Evolutionary conservation across 2,113 vertebrate genomes (phyloP), one percentile per base, ranked within the genome.

Genomic region (Pelecanus crispus): DNA sequence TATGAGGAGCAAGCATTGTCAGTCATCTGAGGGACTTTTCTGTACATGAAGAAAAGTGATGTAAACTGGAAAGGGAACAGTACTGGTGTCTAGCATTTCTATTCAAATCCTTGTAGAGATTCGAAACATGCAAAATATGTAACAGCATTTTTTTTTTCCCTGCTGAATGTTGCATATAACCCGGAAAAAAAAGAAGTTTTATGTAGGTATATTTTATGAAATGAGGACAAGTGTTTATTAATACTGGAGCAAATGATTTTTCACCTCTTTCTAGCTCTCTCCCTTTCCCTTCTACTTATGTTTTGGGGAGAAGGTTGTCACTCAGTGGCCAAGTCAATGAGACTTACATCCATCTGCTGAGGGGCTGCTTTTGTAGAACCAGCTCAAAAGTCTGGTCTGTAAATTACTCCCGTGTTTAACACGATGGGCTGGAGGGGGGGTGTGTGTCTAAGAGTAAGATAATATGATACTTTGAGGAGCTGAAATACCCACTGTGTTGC

Each of bases 391-490:
- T 71, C 56, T 83, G 49, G 75, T 44, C 62, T 75, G 11, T 75
- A 92, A 91, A 83, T 92, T 73, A 67, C 7, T 91, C 32, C 53
- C 36, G 18, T 77, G 68, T 84, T 93, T 94, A 87, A 62, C 32
- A 11, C 47, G 45, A 73, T 2, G 2, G 66, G 2, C 34, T 65
- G 36, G 49, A 26, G 21, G 2, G 12, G 1, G 1, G 10, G n/a
- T 18, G 10, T 9, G 34, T 58, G 32, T 68, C 68, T 77, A 49
- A 83, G 14, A 80, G 21, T 13, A 65, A 26, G 38, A 83, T 68
- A 50, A 56, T 65, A 45, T 18, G 80, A 72, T 72, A 55, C 32
- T 61, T 49, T n/a, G 59, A 78, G 59, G 59, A 83, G 34, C 74
- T 87, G 59, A 90, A 91, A 71, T 81, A 78, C 36, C 31, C 0